phyloP scores from a whole-genome alignment of 2,888 invertebrate species.

The Drosophila robusta region DNA sequence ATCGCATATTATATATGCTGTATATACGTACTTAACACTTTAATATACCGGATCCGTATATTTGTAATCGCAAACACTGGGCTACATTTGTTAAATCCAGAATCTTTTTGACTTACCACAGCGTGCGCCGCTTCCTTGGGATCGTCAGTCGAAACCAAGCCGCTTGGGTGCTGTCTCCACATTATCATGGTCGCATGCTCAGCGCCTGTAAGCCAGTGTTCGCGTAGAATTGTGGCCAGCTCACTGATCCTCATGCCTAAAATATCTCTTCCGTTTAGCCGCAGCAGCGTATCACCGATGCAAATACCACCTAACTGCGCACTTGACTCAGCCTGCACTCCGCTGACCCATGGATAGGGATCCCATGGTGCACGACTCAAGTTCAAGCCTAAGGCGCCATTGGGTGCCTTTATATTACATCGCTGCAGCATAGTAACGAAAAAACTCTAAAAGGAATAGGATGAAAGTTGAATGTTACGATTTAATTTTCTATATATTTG shows the following conservation, averaged over 20 bases:
- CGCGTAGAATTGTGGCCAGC: conserved; percentile 80
- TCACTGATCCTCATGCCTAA: conserved; percentile 83
- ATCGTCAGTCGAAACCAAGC: conserved; percentile 36
- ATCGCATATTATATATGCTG: no score
- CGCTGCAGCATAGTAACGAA: conserved; percentile 78
- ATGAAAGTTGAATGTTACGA: neutral
- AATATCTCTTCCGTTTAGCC: conserved; percentile 85
- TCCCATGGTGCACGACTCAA: conserved; percentile 92
- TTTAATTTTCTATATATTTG: neutral
- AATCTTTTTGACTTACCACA: conserved; percentile 54
- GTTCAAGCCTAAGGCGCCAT: conserved; percentile 89
- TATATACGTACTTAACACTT: no score
- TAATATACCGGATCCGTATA: no score
- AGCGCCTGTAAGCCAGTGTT: conserved; percentile 82
- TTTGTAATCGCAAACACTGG: no score
- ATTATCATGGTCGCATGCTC: conserved; percentile 81
- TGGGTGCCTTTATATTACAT: conserved; percentile 84
- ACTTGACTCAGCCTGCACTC: conserved; percentile 87
- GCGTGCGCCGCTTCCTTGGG: conserved; percentile 64
- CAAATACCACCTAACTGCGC: conserved; percentile 89
- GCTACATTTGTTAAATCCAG: neutral
- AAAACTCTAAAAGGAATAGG: neutral
- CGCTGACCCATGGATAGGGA: conserved; percentile 92
- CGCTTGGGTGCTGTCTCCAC: conserved; percentile 81
- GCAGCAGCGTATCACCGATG: conserved; percentile 90